phyloP scores from a whole-genome alignment of 2,113 vertebrate genomes.

The Orycteropus afer region DNA sequence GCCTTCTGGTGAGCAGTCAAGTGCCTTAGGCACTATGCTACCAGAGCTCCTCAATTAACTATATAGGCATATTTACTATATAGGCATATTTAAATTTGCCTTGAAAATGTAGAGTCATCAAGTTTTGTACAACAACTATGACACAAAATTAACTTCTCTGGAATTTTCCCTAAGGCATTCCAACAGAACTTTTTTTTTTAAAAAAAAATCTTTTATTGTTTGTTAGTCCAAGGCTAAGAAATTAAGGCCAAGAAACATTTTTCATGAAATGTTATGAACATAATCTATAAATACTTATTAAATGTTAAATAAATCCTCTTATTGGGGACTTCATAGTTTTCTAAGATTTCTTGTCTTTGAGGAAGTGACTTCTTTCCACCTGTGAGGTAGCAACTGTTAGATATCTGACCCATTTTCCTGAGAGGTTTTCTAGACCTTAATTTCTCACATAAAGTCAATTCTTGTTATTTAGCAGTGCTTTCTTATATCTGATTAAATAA shows the following conservation, averaged over 20 bases:
- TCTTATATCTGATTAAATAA: background rate
- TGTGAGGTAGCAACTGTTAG: background rate
- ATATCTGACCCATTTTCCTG: background rate
- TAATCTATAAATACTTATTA: no score
- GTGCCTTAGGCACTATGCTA: no score
- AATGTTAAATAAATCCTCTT: no score
- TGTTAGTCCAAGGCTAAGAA: background rate
- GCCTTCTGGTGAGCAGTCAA: no score
- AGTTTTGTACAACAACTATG: background rate
- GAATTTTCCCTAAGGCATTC: background rate
- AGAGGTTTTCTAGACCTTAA: background rate
- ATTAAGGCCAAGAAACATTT: background rate
- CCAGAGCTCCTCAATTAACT: no score
- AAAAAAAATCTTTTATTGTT: no score
- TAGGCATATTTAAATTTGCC: constrained; percentile 22
- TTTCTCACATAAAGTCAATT: background rate
- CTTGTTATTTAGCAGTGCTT: background rate
- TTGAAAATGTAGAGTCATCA: background rate
- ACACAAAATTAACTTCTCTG: background rate
- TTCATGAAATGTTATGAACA: background rate
- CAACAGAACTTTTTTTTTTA: background rate
- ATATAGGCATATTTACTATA: no score
- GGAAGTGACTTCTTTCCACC: background rate
- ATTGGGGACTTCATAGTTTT: background rate
- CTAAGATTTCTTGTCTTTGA: background rate